These are phyloP conservation scores for Malacoraja senta DNA, from an alignment of 2,797 vertebrate species.

Conservation along the genomic window DNA sequence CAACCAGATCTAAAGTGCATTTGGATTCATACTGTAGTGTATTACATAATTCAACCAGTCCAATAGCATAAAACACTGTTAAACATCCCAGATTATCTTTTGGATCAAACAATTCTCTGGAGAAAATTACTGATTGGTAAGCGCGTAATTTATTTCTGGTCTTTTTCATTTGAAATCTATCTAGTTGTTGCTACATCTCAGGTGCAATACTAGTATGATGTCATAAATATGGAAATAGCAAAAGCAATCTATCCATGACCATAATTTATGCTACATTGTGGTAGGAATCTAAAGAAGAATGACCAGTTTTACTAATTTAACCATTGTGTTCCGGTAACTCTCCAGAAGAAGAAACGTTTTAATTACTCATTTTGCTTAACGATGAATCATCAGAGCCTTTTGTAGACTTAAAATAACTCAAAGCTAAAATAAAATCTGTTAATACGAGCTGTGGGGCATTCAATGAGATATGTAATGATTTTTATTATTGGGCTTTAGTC, in stretches of 20 bases:
- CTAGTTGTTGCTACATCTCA: background rate
- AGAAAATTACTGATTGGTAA: background rate
- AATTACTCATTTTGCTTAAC: background rate
- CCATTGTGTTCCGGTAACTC: background rate
- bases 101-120: background rate
- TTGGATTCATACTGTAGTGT: too few species aligned
- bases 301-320: background rate
- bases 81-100: background rate
- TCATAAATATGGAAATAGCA: background rate
- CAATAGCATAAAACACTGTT: too few species aligned
- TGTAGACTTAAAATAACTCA: background rate
- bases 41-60: too few species aligned
- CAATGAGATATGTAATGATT: background rate
- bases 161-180: background rate
- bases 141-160: background rate
- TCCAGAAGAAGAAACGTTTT: background rate
- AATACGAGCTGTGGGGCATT: background rate
- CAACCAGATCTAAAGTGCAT: too few species aligned
- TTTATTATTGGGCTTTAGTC: background rate
- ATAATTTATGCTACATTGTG: background rate
- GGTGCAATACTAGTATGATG: background rate
- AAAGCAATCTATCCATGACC: background rate
- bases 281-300: background rate
- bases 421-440: constrained; percentile 7
- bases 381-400: background rate